Conservation (phyloP, 2,797 vertebrate genomes). For the Alosa sapidissima region DNA sequence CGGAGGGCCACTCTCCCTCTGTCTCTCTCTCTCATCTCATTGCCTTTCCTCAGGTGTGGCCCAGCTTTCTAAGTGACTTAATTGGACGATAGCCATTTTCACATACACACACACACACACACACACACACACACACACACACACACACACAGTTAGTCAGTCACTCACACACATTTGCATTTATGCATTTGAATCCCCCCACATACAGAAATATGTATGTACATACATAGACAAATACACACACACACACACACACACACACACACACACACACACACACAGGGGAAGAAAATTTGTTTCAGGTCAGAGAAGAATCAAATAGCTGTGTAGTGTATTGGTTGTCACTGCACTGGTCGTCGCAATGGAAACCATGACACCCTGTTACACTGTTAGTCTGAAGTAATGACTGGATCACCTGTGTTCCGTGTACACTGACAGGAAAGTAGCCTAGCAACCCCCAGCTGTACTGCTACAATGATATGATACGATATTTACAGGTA, state of each 20-base stretch:
- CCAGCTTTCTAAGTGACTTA: background rate
- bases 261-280: background rate
- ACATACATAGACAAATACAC: no score
- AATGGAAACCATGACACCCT: background rate
- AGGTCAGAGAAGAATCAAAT: background rate
- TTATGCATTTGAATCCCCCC: background rate
- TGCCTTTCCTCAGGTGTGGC: background rate
- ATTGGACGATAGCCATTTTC: slow-evolving; percentile 18
- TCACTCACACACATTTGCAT: background rate
- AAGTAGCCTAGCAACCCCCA: background rate
- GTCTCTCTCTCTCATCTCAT: background rate
- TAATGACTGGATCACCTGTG: background rate
- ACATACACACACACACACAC: slow-evolving; percentile 19
- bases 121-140: background rate
- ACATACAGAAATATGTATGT: background rate
- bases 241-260: background rate
- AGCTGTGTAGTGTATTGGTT: background rate
- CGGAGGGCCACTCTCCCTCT: background rate
- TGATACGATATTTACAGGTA: background rate
- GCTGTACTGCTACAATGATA: background rate
- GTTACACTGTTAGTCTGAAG: background rate
- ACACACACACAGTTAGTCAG: background rate
- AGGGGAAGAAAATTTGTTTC: background rate
- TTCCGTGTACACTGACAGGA: background rate
- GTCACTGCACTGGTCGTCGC: background rate